Base-by-base conservation (phyloP, 2,888 invertebrate genomes). In the Perithous albicinctus region DNA sequence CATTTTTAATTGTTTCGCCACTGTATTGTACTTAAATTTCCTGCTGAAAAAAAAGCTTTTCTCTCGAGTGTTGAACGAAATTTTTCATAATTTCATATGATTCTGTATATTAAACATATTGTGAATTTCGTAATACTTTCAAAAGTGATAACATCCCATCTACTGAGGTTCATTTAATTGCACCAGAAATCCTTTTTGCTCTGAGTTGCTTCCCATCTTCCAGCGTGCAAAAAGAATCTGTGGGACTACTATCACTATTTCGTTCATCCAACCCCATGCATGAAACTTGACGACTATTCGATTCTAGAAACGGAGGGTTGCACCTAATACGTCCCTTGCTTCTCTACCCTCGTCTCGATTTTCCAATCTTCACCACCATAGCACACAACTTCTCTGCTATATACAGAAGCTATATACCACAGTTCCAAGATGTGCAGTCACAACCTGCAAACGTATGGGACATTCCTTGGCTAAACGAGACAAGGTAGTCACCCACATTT, bases 241-340 rank as follows among this genome's bases (percentile, higher is more conserved):
- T 23, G 12, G n/a, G 54, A 59, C 59, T 32, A 32, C 18, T 59
- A 7, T 59, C 7, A 26, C 18, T n/a, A 59, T 59, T 59, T 35
- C 15, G 15, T 59, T 35, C 32, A 32, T 29, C n/a, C 18, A 26
- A 15, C n/a, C n/a, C n/a, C n/a, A n/a, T n/a, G n/a, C n/a, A n/a
- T 26, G 35, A 29, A 59, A 15, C 59, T 18, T 46, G 59, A 79
- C 48, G 63, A 38, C 56, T 48, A 32, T 74, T 81, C 73, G 77
- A 54, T 20, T 32, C 41, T 12, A n/a, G 32, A 2, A 15, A 32
- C 59, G 5, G 32, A 32, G 35, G 35, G 32, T n/a, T 26, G 32
- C 56, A 43, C 51, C 73, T 48, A 67, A 69, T 75, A 56, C 46
- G 12, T 69, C n/a, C 54, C 38, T 29, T 12, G 51, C 64, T 54